Percentiles rank a stretch among this genome's conserved stretches.
Conservation (phyloP, 2,797 vertebrate species). For the Psittacula derbiana region DNA sequence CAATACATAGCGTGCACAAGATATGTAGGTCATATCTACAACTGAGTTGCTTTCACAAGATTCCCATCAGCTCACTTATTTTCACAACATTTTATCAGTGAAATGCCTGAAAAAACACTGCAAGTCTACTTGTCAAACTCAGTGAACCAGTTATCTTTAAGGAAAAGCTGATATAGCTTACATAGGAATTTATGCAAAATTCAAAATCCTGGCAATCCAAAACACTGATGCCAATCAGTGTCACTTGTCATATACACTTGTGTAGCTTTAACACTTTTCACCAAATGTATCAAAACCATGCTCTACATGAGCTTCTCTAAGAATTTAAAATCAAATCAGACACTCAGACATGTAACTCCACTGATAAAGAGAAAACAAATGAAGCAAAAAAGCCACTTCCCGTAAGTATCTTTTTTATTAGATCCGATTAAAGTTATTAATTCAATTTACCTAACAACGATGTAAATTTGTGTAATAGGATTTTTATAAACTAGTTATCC, state of each 20-base stretch:
- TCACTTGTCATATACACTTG: background rate
- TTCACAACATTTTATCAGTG: background rate
- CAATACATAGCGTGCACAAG: background rate
- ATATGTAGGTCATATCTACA: conserved; percentile 22
- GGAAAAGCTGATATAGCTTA: background rate
- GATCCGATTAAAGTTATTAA: conserved; percentile 12
- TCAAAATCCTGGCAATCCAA: background rate
- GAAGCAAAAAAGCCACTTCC: background rate
- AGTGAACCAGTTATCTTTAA: background rate
- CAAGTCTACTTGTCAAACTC: background rate
- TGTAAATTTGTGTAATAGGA: background rate
- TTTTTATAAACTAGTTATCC: conserved; percentile 1
- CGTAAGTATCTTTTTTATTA: background rate
- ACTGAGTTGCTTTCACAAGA: background rate
- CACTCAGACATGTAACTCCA: background rate
- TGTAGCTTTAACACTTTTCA: background rate
- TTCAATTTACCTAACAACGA: background rate
- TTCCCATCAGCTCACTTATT: conserved; percentile 1
- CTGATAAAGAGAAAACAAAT: background rate
- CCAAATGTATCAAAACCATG: background rate
- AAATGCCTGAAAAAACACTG: background rate
- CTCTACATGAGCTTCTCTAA: background rate
- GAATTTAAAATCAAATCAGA: background rate
- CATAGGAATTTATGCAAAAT: background rate
- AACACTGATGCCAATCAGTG: background rate